Conservation (phyloP, 2,797 vertebrate genomes). For the Alosa sapidissima region DNA sequence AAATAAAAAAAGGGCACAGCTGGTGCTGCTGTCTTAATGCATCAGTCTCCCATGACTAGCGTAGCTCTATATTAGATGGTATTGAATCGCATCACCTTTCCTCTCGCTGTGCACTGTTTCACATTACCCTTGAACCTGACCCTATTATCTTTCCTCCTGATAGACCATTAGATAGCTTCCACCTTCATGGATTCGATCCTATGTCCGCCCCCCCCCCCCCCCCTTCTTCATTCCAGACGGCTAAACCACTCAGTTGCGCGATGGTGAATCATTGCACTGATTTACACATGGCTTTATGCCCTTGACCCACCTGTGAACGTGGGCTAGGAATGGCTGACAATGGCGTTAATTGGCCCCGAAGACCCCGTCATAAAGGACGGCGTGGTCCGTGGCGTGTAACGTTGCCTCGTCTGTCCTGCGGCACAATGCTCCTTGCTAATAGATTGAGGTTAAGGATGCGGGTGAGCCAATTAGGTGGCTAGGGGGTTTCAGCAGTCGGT, state of each 20-base stretch:
- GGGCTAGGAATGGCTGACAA: slow-evolving; percentile 54
- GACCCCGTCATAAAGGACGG: slow-evolving; percentile 51
- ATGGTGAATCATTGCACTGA: slow-evolving; percentile 62
- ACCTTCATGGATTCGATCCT: neutral
- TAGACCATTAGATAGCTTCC: neutral
- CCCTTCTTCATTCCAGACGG: slow-evolving; percentile 58
- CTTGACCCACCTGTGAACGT: slow-evolving; percentile 54
- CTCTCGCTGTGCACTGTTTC: slow-evolving; percentile 47
- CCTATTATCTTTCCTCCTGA: slow-evolving; percentile 55
- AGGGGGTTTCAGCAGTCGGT: neutral
- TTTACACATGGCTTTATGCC: slow-evolving; percentile 55
- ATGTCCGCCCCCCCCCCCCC: neutral
- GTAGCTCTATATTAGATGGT: neutral
- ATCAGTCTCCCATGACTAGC: neutral
- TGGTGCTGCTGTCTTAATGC: slow-evolving; percentile 2
- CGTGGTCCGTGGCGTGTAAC: slow-evolving; percentile 21
- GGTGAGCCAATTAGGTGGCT: slow-evolving; percentile 52
- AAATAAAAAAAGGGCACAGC: neutral
- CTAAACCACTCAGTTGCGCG: slow-evolving; percentile 51
- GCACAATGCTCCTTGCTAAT: slow-evolving; percentile 49
- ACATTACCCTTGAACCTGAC: slow-evolving; percentile 49
- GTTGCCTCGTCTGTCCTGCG: slow-evolving; percentile 26
- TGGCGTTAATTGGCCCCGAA: slow-evolving; percentile 61
- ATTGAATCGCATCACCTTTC: slow-evolving; percentile 12
- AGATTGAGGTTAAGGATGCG: slow-evolving; percentile 40